Evolutionary conservation across 2,888 invertebrate genomes (phyloP), one percentile per base, ranked within the genome.

Genomic region (Polydrusus tereticollis): DNA sequence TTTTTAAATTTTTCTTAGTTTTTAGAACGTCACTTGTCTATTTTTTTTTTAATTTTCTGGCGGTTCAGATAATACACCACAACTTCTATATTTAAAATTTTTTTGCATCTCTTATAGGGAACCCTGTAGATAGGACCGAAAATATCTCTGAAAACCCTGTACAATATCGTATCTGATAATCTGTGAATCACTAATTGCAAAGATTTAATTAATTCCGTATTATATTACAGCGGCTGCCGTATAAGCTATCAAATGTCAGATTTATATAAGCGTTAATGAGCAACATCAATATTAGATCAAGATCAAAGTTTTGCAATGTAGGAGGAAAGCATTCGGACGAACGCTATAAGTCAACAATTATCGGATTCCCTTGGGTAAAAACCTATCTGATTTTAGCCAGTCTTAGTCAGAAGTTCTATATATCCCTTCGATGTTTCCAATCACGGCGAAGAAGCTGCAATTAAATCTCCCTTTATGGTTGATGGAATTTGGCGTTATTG

Each of bases 391-490:
- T 75, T 69, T 69, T 66, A 58, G 70, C 60, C 67, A 43, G 72
- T 72, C 72, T 74, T 74, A 75, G 72, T 70, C 75, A 73, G 72
- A 72, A 70, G 50, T 75, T 69, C 67, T 66, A 69, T 66, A n/a
- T n/a, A 67, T 59, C 70, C 73, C 72, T 72, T 63, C 74, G 72
- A 75, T 72, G 69, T 79, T 81, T 80, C 82, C 83, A 83, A 84
- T 84, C 83, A 82, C 82, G 77, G 81, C 80, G 77, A 79, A 82
- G 81, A 80, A 80, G 80, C 79, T 81, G 81, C 84, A 84, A 84
- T 84, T 84, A 84, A 84, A 83, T 83, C 82, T 80, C 83, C 82
- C 83, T 83, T 83, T 83, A 83, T 83, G 79, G 82, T 80, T 83
- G 83, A 83, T 83, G 80, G 83, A 83, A 82, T 83, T 81, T 78